phyloP scores from a whole-genome alignment of 1,140 invertebrate species.

The Epicauta chinensis region DNA sequence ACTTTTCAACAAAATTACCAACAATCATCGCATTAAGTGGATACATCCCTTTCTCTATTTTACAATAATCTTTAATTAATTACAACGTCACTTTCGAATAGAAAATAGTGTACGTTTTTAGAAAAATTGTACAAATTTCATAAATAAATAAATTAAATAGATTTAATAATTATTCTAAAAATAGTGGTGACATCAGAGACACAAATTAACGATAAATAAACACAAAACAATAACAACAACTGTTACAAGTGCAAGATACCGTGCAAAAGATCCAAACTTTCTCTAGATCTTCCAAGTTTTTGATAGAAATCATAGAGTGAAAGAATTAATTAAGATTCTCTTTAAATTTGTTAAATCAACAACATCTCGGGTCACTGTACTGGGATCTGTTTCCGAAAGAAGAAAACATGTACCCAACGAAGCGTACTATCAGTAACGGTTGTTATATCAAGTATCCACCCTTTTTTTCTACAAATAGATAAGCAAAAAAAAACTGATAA shows the following conservation, averaged over 20 bases:
- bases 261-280: neutral
- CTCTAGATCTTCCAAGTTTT: neutral
- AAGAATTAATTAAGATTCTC: neutral
- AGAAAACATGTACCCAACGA: too few species aligned
- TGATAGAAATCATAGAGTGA: neutral
- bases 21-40: neutral
- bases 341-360: too few species aligned
- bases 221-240: neutral
- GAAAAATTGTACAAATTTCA: neutral
- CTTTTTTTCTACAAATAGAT: too few species aligned
- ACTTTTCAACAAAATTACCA: neutral
- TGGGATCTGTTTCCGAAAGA: too few species aligned
- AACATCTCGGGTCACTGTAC: too few species aligned
- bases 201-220: too few species aligned
- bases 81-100: constrained; percentile 16
- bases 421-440: too few species aligned
- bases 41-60: constrained; percentile 16
- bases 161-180: too few species aligned
- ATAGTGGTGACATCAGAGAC: too few species aligned
- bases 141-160: neutral
- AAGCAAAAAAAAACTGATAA: too few species aligned
- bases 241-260: neutral
- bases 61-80: neutral
- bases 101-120: constrained; percentile 13
- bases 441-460: too few species aligned